Base-by-base conservation (phyloP, 2,888 invertebrate species). In the Idaea aversata region DNA sequence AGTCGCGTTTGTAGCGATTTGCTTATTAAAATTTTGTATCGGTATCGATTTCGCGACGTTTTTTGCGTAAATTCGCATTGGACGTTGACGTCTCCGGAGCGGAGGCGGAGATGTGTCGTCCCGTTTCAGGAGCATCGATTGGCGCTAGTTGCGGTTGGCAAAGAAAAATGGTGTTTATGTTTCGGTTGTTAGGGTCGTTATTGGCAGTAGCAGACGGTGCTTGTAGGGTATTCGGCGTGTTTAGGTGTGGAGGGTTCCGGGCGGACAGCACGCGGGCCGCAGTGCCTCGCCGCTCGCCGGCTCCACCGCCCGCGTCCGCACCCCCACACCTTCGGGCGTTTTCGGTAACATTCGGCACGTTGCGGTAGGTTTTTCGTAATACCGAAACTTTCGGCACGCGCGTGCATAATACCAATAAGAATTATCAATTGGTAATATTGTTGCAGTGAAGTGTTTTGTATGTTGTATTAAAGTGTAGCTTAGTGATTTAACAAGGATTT, bases 51-150 rank as follows among this genome's bases (percentile, higher is more conserved):
- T 82, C 77, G 71, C 72, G 74, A 73, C 73, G 75, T 83, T 82
- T 83, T 85, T 86, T 78, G 81, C 79, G 82, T 83, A 87, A 88
- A 86, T 85, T 85, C 80, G 80, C 83, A 80, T 78, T 77, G 80
- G 76, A 71, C 76, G 74, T 76, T 78, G 77, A 74, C 81, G 77
- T 83, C 81, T 83, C 82, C 83, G 86, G 80, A 86, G 87, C 86
- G 88, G 86, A 87, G 88, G 88, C 90, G 91, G 86, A 88, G 89
- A 88, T 87, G 82, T 85, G 88, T 87, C 87, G 88, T 90, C 90
- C 89, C 90, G 90, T 88, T 89, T 83, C 88, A 86, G 88, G 85
- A 87, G 81, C 91, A 92, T 93, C 92, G 92, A 92, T 93, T 92
- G 87, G 90, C 81, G 83, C 84, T 81, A 77, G 76, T 66, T 58